Evolutionary conservation across 2,888 invertebrate species (phyloP), one percentile per base, ranked within the genome.

Genomic region (Amphipoea lucens): DNA sequence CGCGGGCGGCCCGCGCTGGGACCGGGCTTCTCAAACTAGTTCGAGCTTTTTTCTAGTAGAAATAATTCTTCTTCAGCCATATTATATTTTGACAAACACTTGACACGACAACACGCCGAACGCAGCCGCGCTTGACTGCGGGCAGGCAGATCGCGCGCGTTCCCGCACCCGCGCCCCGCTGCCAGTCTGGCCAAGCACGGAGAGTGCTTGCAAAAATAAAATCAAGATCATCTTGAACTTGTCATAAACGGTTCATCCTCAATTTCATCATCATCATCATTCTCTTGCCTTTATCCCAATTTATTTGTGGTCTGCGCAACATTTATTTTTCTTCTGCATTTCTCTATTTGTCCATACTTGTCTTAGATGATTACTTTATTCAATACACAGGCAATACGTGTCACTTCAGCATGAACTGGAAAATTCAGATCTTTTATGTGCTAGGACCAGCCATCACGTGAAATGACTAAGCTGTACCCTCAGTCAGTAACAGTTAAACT

Each of bases 401-500:
- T 20, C 29, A 17, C 9, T 48, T 29, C 36, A 75, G 65, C 1
- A 40, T 57, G 17, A 14, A 54, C n/a, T 51, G 36, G 14, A 45
- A 71, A 67, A 40, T 9, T 66, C 51, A 74, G n/a, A 73, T 36
- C 11, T 54, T 63, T 48, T 70, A 45, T 17, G 36, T 48, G 29
- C 7, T 11, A 77, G 23, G n/a, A 17, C 12, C 23, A 72, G n/a
- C 14, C 5, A 79, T 71, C 29, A 17, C 7, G 65, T 57, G 5
- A 70, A 82, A 79, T 72, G 23, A 62, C 57, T 42, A 45, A 74
- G 48, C 69, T 65, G n/a, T 60, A 54, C 51, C 62, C 60, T 23
- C 67, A n/a, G 42, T n/a, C 51, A 36, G 60, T 74, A 57, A 57
- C 78, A 69, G 72, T 67, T 74, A 68, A 85, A 85, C 79, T 81